These are phyloP conservation scores for Tuberolachnus salignus DNA, from an alignment of 2,888 invertebrate genomes.

Conservation along the genomic window DNA sequence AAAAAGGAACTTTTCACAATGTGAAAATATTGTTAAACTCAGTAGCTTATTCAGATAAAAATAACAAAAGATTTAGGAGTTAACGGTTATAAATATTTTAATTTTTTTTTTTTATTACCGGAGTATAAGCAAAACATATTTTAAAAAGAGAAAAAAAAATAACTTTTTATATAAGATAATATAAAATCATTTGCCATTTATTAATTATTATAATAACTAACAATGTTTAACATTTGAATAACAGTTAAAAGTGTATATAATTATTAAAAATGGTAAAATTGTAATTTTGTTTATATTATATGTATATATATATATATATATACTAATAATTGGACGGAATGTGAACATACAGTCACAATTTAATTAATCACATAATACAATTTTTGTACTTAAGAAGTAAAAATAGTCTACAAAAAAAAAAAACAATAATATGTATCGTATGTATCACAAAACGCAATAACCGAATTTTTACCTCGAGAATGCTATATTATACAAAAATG, in stretches of 20 bases:
- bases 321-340: conserved; percentile 55
- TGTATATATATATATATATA: too few species aligned
- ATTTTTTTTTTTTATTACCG: too few species aligned
- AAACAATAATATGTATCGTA: not conserved
- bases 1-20: too few species aligned
- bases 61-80: too few species aligned
- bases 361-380: conserved; percentile 47
- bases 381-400: conserved; percentile 41
- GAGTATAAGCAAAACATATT: too few species aligned
- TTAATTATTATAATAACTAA: conserved; percentile 24
- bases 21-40: too few species aligned
- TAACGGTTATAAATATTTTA: too few species aligned
- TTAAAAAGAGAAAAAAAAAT: too few species aligned
- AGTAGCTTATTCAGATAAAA: too few species aligned
- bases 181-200: conserved; percentile 30
- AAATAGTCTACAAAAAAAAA: conserved; percentile 14
- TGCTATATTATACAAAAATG: too few species aligned
- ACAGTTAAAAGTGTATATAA: conserved; percentile 38
- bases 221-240: conserved; percentile 25
- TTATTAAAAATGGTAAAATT: conserved; percentile 24
- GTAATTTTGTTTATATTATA: conserved; percentile 12
- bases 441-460: conserved; percentile 12
- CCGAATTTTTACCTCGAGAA: not conserved
- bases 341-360: conserved; percentile 39
- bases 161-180: conserved; percentile 3